Base-by-base conservation (phyloP, 2,888 invertebrate species). In the Trichacis sp. region DNA sequence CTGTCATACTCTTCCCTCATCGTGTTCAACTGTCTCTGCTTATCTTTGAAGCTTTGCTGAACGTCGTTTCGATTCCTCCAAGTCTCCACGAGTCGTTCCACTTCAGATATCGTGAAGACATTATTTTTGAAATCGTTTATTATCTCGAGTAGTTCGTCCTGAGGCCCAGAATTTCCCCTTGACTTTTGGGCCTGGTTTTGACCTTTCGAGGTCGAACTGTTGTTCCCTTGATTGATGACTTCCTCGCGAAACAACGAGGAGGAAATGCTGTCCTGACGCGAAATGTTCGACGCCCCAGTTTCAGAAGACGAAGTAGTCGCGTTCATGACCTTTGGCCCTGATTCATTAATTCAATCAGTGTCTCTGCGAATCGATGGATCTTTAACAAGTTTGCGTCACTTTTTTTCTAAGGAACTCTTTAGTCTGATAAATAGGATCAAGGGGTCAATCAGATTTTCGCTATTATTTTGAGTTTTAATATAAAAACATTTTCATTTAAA, bases 81-180 rank as follows among this genome's bases (percentile, higher is more conserved):
- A 77, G 92, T 92, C 82, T 93, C 92, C 0, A 95, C 95, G 50
- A 95, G 86, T 72, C 92, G 89, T 82, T 95, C 95, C 0, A 94
- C 93, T 85, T 95, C 94, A 0, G 91, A 88, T 77, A 95, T 93
- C 0, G 93, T 92, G 71, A 94, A 92, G 1, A 94, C 93, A 77
- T 95, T 94, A 77, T 94, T 94, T 82, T 95, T 95, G 77, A 94
- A 95, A 77, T 95, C 94, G 77, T 91, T 93, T 80, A 95, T 93
- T 50, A 95, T 93, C 85, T 95, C 94, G 1, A 92, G 89, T 60
- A 95, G 86, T 79, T 95, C 94, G 68, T 93, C 93, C 79, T 94
- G 92, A 0, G 75, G 74, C 17, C 64, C 45, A 1, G 48, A 48
- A 33, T 18, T 18, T 58, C 82, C 83, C 1, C 77, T 70, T 0